Conservation (phyloP, 2,113 vertebrate species). For the Lota lota region DNA sequence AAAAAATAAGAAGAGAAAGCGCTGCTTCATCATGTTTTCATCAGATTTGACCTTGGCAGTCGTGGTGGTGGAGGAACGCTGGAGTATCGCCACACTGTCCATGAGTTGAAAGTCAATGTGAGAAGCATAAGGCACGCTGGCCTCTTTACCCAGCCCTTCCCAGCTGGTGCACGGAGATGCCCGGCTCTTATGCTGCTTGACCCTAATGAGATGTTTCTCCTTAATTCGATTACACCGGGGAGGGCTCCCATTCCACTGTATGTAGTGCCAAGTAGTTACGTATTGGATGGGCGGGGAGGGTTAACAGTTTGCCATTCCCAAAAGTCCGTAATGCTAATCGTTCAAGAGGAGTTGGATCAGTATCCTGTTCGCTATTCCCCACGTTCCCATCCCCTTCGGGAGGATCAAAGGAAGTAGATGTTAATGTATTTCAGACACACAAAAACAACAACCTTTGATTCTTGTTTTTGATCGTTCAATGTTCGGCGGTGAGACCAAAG, state of each 20-base stretch:
- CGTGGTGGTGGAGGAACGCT: conserved; percentile 44
- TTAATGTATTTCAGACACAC: conserved; percentile 2
- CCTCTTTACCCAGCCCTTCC: conserved; percentile 47
- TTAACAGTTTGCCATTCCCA: conserved; percentile 22
- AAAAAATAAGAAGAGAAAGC: conserved; percentile 43
- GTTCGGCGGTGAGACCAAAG: neutral
- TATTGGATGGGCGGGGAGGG: conserved; percentile 16
- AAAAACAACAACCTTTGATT: conserved; percentile 21
- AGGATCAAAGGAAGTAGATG: conserved; percentile 28
- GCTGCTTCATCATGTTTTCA: conserved; percentile 75
- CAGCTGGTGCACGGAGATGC: conserved; percentile 57
- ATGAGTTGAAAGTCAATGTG: conserved; percentile 72
- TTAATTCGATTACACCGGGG: conserved; percentile 58
- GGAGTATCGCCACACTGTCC: conserved; percentile 67
- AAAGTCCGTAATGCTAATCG: conserved; percentile 23
- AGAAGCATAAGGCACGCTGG: conserved; percentile 51
- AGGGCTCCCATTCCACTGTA: conserved; percentile 38
- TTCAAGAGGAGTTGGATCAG: conserved; percentile 21
- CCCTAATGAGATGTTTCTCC: conserved; percentile 53
- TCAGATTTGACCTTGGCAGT: conserved; percentile 75
- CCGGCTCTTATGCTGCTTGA: conserved; percentile 19
- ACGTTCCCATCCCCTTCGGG: conserved; percentile 20
- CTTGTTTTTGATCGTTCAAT: conserved; percentile 6
- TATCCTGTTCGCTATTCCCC: neutral
- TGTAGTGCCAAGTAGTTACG: conserved; percentile 44